A percentile compares a stretch with the other conserved stretches of the same genome.
These are phyloP conservation scores for Apus apus DNA, from an alignment of 2,113 vertebrate species.

Conservation along the genomic window DNA sequence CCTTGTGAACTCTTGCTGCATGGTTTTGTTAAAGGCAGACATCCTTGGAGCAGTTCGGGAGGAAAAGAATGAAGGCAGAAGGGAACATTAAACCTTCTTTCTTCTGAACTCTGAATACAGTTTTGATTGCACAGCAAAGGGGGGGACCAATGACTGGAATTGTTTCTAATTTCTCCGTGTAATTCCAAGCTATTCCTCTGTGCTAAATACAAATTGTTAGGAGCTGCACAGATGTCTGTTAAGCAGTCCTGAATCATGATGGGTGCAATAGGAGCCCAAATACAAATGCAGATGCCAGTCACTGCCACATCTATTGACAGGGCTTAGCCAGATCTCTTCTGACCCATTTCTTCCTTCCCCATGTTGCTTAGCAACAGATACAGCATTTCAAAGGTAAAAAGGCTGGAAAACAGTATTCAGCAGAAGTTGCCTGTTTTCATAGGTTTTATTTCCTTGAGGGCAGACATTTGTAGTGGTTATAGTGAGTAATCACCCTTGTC, in stretches of 20 bases:
- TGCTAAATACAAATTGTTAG: background rate
- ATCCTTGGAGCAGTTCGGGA: background rate
- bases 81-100: background rate
- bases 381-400: constrained; percentile 42
- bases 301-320: constrained; percentile 30
- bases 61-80: background rate
- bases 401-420: constrained; percentile 26
- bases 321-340: constrained; percentile 29
- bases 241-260: background rate
- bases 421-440: constrained; percentile 5
- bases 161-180: background rate
- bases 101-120: background rate
- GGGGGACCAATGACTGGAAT: background rate
- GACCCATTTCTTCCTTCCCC: constrained; percentile 60
- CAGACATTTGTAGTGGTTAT: constrained; percentile 25
- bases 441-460: constrained; percentile 29
- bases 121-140: background rate
- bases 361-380: constrained; percentile 68
- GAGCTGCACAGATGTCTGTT: background rate
- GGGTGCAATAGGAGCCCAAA: background rate
- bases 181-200: background rate
- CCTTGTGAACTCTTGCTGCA: background rate
- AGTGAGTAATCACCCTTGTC: constrained; percentile 45
- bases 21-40: background rate
- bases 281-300: background rate